Base-by-base conservation (phyloP, 2,888 invertebrate species). In the Melinopterus prodromus region DNA sequence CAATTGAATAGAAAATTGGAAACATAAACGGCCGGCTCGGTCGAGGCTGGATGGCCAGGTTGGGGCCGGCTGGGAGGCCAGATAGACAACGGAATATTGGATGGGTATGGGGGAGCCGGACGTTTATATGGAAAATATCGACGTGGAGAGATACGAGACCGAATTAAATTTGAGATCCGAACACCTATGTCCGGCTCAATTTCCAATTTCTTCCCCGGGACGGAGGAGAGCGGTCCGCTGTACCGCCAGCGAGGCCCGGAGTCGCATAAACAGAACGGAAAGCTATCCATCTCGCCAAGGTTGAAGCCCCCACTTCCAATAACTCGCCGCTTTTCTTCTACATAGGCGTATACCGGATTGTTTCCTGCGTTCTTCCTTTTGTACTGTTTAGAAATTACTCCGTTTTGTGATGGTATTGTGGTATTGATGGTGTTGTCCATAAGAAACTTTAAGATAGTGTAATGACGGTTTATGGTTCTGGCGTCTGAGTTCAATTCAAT, bases 251-350 rank as follows among this genome's bases (percentile, higher is more conserved):
- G 53, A 7, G 2, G 36, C 35, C 83, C 83, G 83, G 83, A 84
- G 81, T 84, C 87, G 87, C 87, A 88, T 87, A 88, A 87, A 87
- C 87, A 87, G 86, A 86, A 86, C 87, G 85, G 86, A 87, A 87
- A 86, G 86, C 87, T 85, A 88, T 87, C 87, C 87, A 87, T 88
- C 88, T 87, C 85, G 80, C 77, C 77, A 69, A 14, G 26, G 26
- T 26, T 26, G 26, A 26, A 16, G 74, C 12, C 78, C 38, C 76
- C n/a, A n/a, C n/a, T 15, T 26, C 71, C 71, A 53, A 53, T 53
- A 4, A 1, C 7, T 2, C 5, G 5, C 7, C 7, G 53, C 5
- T 53, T 53, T 53, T 53, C 9, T 53, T 53, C 12, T 4, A 3
- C 53, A 53, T 53, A 53, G 5, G 53, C 2, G 53, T 12, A 53